Percentiles rank a stretch among this genome's conserved stretches.
phyloP scores from a whole-genome alignment of 2,113 vertebrate species.

The Sphyrna mokarran region DNA sequence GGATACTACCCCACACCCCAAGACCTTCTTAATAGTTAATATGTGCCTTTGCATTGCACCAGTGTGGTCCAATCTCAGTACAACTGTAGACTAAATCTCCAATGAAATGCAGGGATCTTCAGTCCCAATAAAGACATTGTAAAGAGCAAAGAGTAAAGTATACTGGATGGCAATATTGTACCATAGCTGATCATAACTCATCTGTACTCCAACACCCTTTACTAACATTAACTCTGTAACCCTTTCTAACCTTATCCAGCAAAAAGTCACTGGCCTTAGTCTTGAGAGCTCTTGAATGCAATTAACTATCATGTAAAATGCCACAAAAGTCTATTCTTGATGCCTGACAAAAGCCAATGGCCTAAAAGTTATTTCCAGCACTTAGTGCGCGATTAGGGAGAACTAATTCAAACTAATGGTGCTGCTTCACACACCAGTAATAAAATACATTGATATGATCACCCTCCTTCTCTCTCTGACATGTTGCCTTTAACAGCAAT shows the following conservation, averaged over 20 bases:
- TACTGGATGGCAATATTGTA: neutral
- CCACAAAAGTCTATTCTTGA: neutral
- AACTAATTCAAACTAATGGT: neutral
- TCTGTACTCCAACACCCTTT: neutral
- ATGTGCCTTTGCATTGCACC: neutral
- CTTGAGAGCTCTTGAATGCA: conserved; percentile 4
- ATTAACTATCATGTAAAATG: neutral
- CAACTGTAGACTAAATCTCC: neutral
- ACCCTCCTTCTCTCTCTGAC: neutral
- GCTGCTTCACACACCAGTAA: neutral
- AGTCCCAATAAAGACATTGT: neutral
- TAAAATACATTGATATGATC: neutral
- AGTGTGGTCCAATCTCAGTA: neutral
- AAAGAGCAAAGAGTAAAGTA: no score
- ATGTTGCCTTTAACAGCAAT: neutral
- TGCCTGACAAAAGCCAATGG: neutral
- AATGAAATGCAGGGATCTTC: neutral
- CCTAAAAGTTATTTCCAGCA: neutral
- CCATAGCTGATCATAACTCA: neutral
- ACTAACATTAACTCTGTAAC: neutral
- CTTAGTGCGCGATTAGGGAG: neutral
- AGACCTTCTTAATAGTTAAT: neutral
- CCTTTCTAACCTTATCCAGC: neutral
- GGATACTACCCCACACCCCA: no score
- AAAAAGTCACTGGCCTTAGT: neutral